Evolutionary conservation across 2,888 invertebrate species (phyloP), one percentile per base, ranked within the genome.

Genomic region (Aphodius sticticus): DNA sequence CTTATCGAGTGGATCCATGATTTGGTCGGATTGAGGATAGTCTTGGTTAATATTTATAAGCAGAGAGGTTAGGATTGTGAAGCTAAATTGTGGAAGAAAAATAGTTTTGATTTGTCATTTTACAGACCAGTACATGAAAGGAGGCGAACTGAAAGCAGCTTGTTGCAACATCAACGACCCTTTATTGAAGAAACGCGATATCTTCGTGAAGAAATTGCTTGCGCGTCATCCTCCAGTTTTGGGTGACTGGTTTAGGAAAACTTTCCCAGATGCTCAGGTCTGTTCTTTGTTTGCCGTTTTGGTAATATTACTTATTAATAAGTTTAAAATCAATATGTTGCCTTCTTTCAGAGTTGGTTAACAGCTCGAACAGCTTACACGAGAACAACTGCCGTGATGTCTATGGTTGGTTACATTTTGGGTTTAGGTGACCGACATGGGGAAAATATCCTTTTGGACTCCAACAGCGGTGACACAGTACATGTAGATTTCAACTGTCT

Each of bases 401-500:
- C 98, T 0, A 98, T 99, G 93, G 96, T 97, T 80, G 98, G 98
- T 76, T 97, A 96, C 86, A 95, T 97, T 84, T 92, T 98, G 78
- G 93, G 93, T 0, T 91, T 99, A 14, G 99, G 99, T 12, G 99
- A 99, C 90, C 93, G 99, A 14, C 97, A 99, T 87, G 97, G 98
- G 36, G 97, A 99, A 90, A 99, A 99, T 89, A 96, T 99, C 86
- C 92, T 97, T 6, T 93, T 99, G 84, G 99, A 99, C 90, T 94
- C 96, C 0, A 95, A 93, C 0, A 96, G 94, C 85, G 99, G 99
- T 0, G 98, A 99, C 87, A 93, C 95, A 0, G 96, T 99, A 0
- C 99, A 99, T 88, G 99, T 99, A 0, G 99, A 99, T 89, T 99
- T 99, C 89, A 99, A 98, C 89, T 98, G 98, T 87, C 91, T 99